Base-by-base conservation (phyloP, 2,888 invertebrate genomes). In the Scaptomyza reducta region DNA sequence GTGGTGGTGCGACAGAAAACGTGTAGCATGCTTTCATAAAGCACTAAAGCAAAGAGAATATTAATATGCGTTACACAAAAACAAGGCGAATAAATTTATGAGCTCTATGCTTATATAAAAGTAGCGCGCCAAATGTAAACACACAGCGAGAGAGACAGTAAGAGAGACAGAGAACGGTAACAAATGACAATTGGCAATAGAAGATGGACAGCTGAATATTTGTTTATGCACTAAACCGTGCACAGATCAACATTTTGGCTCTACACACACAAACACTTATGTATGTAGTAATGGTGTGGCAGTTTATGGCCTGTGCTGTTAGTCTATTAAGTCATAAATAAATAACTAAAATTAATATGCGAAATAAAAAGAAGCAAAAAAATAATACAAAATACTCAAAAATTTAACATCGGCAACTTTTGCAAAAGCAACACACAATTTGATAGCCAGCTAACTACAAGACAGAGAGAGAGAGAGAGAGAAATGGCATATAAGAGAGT, bases 1-100 rank as follows among this genome's bases (percentile, higher is more conserved):
- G n/a, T 1, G 5, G 22, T 35, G 35, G n/a, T 35, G 18, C 9
- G 25, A 27, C 14, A 22, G 35, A 27, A 40, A 35, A 29, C 40
- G 33, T 57, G 51, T 63, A 56, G 59, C 60, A 66, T 64, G 74
- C 88, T 83, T 67, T 86, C 67, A 76, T n/a, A 68, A 66, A 50
- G 9, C 35, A 14, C 11, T 14, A 64, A n/a, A 11, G 25, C 45
- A 31, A 62, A 51, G 54, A 27, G 68, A 65, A 63, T 57, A 60
- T 73, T 77, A 83, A 70, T 87, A 72, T 72, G 64, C 68, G 63
- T 57, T 42, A 31, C 59, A 62, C 66, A 86, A 65, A 61, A 66
- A 65, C 70, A 67, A 56, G 0, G 47, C 31, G 54, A 60, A 67
- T 35, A 66, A 56, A 66, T 84, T 81, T 78, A 78, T 70, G 61